phyloP scores from a whole-genome alignment of 2,797 vertebrate species.

The Sebastes nivosus region DNA sequence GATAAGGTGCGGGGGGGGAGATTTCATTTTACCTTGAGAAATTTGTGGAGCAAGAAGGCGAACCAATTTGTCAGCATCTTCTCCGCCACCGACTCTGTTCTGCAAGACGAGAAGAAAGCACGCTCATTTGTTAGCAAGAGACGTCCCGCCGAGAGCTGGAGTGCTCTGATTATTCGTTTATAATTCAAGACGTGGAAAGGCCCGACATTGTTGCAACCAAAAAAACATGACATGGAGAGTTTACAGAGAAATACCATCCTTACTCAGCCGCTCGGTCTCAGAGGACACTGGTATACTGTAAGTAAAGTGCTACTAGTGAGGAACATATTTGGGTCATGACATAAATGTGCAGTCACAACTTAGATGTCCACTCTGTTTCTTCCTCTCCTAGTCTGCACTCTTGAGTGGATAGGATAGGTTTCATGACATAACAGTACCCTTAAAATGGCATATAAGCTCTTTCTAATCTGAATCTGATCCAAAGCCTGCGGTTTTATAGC shows the following conservation, averaged over 20 bases:
- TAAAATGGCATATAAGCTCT: background rate
- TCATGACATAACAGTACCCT: conserved; percentile 3
- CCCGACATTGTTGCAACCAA: conserved; percentile 20
- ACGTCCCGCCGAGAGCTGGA: conserved; percentile 50
- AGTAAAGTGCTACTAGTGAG: conserved; percentile 55
- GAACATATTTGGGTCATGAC: conserved; percentile 66
- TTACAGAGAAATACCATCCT: conserved; percentile 33
- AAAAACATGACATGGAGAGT: conserved; percentile 42
- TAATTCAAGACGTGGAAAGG: conserved; percentile 57
- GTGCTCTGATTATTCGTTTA: conserved; percentile 64
- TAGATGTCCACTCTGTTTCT: conserved; percentile 22
- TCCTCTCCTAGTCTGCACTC: conserved; percentile 19
- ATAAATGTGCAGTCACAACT: conserved; percentile 53
- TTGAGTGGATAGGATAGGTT: conserved; percentile 22
- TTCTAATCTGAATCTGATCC: conserved; percentile 19
- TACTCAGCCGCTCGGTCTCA: conserved; percentile 21
- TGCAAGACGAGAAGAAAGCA: conserved; percentile 68
- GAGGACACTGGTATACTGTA: conserved; percentile 26
- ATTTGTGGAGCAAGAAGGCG: conserved; percentile 95
- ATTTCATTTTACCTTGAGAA: conserved; percentile 90
- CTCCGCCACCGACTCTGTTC: conserved; percentile 96
- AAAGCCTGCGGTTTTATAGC: background rate
- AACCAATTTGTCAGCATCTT: conserved; percentile 99
- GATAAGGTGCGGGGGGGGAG: background rate
- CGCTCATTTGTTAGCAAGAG: conserved; percentile 58